Evolutionary conservation across 1,140 invertebrate genomes (phyloP).

Genomic region (Atopsyche davidsoni): DNA sequence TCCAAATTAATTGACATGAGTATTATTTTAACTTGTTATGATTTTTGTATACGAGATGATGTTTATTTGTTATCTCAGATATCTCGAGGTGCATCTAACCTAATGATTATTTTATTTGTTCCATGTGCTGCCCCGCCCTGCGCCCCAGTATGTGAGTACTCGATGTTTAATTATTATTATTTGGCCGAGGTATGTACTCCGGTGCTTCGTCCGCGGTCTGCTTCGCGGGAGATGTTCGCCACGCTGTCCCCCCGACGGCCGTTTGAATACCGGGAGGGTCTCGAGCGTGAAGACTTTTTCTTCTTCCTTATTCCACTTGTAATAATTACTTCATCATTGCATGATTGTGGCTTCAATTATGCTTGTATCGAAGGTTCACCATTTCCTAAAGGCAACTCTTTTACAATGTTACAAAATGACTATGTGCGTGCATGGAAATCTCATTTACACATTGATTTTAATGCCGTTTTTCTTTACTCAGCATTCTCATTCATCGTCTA

Average conservation of each 20-base stretch:
- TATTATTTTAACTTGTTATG: background rate
- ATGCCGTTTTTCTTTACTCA: too few relatives aligned
- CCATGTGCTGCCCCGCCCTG: slow-evolving; percentile 3
- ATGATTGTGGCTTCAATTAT: slow-evolving; percentile 1
- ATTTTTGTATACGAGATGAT: background rate
- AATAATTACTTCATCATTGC: slow-evolving; percentile 14
- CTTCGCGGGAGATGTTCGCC: background rate
- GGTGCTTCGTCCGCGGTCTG: too few relatives aligned
- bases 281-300: slow-evolving; percentile 14
- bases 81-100: too few relatives aligned
- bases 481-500: too few relatives aligned
- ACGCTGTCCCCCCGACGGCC: background rate
- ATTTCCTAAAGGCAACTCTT: background rate
- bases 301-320: background rate
- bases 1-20: too few relatives aligned
- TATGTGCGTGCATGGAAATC: too few relatives aligned
- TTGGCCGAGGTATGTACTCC: too few relatives aligned
- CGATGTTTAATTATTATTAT: too few relatives aligned
- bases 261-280: slow-evolving; percentile 3
- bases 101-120: slow-evolving; percentile 7
- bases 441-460: too few relatives aligned
- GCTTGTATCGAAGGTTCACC: background rate
- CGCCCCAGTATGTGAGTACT: slow-evolving; percentile 14
- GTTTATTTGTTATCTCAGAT: too few relatives aligned
- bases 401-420: background rate